Conservation (phyloP, 1,140 invertebrate genomes). For the Cyrtorhinus lividipennis region DNA sequence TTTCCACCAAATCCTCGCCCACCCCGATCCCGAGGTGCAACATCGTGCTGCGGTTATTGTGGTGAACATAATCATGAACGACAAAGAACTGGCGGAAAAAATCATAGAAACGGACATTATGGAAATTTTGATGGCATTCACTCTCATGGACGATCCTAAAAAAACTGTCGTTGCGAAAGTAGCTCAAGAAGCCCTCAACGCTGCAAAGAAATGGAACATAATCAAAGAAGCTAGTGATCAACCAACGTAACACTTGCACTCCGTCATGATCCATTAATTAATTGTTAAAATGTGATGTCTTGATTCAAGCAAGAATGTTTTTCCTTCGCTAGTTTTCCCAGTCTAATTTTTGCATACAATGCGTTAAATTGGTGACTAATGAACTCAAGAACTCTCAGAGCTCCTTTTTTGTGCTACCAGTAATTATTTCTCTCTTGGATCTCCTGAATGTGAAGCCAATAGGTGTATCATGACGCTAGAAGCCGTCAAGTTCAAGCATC, state of each 20-base stretch:
- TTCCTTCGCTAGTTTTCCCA: background rate
- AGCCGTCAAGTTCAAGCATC: no score
- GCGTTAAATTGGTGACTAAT: no score
- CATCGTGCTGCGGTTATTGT: constrained; percentile 71
- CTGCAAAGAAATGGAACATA: constrained; percentile 62
- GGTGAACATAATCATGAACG: constrained; percentile 59
- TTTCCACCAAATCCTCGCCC: constrained; percentile 60
- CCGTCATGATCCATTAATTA: background rate
- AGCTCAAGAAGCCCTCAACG: constrained; percentile 53
- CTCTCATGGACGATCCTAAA: constrained; percentile 47
- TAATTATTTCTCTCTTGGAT: no score
- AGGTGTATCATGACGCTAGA: no score
- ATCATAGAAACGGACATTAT: constrained; percentile 73
- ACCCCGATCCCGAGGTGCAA: constrained; percentile 63
- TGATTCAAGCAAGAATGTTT: no score
- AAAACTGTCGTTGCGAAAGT: constrained; percentile 43
- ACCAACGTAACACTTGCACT: no score
- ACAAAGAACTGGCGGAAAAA: constrained; percentile 60
- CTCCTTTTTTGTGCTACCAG: no score
- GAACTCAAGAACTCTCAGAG: no score
- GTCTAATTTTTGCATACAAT: no score
- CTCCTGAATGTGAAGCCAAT: no score
- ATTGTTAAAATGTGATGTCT: background rate
- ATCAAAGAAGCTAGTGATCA: constrained; percentile 38
- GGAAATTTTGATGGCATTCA: constrained; percentile 80